Conservation (phyloP, 2,113 vertebrate genomes). For the Nannospalax galili region DNA sequence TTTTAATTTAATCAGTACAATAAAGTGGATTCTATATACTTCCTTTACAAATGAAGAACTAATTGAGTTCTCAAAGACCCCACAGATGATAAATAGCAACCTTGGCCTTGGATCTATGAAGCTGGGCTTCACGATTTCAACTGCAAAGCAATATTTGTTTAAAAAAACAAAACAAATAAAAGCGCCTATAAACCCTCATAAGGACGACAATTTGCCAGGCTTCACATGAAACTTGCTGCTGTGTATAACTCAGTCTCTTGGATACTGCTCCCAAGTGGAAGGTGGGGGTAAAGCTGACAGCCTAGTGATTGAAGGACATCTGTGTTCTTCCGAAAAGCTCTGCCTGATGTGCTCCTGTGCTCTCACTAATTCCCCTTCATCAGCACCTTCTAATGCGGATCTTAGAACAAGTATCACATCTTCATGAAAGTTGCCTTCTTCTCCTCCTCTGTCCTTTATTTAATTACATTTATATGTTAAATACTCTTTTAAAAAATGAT, state of each 20-base stretch:
- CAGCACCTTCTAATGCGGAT: neutral
- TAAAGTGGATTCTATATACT: neutral
- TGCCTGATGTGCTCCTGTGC: no score
- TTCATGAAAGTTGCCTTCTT: neutral
- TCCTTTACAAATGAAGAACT: constrained; percentile 4
- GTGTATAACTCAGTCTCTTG: neutral
- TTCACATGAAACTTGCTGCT: neutral
- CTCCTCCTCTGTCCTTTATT: neutral
- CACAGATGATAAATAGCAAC: neutral
- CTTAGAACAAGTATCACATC: neutral
- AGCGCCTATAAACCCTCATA: neutral
- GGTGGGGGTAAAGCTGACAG: neutral
- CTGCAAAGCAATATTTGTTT: neutral
- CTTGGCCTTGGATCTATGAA: neutral
- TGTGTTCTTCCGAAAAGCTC: neutral
- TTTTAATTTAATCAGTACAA: neutral
- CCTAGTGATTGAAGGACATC: neutral
- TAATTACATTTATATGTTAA: neutral
- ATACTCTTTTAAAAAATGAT: neutral
- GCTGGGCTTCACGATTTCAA: neutral
- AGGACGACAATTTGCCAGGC: neutral
- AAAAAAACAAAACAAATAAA: neutral
- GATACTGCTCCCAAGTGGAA: neutral
- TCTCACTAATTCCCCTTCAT: neutral
- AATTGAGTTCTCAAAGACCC: neutral